These are phyloP conservation scores for Tapirus indicus DNA, from an alignment of 2,797 vertebrate species.

Conservation along the genomic window DNA sequence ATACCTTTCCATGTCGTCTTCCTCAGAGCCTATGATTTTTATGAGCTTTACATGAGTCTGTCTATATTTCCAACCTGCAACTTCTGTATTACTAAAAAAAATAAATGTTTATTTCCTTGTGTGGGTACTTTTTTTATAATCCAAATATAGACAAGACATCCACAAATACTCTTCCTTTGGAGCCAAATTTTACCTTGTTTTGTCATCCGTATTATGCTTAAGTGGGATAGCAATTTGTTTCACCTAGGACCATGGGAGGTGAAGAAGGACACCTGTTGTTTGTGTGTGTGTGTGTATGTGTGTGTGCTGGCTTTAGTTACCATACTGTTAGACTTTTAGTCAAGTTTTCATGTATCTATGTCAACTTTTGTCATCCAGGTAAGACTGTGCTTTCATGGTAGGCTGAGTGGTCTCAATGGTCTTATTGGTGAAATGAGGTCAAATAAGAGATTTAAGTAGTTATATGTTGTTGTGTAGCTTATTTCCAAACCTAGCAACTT, in stretches of 20 bases:
- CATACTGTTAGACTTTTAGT: neutral
- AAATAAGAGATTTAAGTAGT: neutral
- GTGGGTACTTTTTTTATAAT: neutral
- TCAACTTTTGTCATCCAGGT: neutral
- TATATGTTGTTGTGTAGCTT: neutral
- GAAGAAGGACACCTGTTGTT: neutral
- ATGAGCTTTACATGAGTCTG: neutral
- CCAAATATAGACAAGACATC: neutral
- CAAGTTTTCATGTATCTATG: neutral
- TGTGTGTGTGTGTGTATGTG: neutral
- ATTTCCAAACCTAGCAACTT: conserved; percentile 12
- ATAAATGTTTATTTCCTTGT: neutral
- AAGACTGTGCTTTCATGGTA: neutral
- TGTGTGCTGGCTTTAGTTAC: neutral
- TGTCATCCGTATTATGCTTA: neutral
- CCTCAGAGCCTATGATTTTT: neutral
- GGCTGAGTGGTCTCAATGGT: neutral
- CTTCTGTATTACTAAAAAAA: neutral
- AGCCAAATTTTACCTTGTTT: neutral
- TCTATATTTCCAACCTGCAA: neutral
- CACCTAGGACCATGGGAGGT: neutral
- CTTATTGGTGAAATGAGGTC: neutral
- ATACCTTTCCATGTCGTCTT: neutral
- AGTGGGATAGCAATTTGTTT: conserved; percentile 1
- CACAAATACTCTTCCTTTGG: conserved; percentile 14